A percentile compares a stretch with the other conserved stretches of the same genome.
Evolutionary conservation across 2,797 vertebrate genomes (phyloP).

Genomic region (Pagetopsis macropterus): DNA sequence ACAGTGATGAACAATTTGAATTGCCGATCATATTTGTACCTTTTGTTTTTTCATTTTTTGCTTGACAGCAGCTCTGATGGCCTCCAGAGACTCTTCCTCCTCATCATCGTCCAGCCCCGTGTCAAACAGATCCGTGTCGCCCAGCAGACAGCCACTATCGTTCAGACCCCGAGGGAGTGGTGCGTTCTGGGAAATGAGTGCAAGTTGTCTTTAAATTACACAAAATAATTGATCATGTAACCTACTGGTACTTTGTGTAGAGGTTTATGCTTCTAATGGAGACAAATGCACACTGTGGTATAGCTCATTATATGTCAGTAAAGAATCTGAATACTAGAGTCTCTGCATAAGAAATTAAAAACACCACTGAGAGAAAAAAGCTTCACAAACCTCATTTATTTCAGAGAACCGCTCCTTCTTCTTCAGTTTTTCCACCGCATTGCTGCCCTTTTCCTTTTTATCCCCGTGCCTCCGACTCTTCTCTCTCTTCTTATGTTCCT

Average conservation of each 20-base stretch:
- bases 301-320: too few relatives aligned
- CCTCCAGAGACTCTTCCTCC: slow-evolving; percentile 89
- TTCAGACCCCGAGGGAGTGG: slow-evolving; percentile 75
- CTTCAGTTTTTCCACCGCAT: slow-evolving; percentile 80
- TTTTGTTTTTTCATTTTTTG: slow-evolving; percentile 87
- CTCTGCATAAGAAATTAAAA: background rate
- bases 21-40: slow-evolving; percentile 31
- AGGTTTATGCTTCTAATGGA: too few relatives aligned
- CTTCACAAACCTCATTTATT: slow-evolving; percentile 60
- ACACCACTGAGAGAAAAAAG: background rate
- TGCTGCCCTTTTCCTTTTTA: slow-evolving; percentile 81
- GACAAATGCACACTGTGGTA: too few relatives aligned
- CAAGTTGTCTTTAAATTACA: background rate
- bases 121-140: slow-evolving; percentile 92
- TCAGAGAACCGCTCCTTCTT: slow-evolving; percentile 71
- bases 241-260: background rate
- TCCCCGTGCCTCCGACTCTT: slow-evolving; percentile 78
- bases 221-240: background rate
- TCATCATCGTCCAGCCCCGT: slow-evolving; percentile 88
- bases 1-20: background rate
- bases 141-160: slow-evolving; percentile 93
- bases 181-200: slow-evolving; percentile 50
- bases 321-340: background rate
- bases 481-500: slow-evolving; percentile 68
- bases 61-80: slow-evolving; percentile 87